Base-by-base conservation (phyloP, 23 tunicate species). In the Clavelina lepadiformis region DNA sequence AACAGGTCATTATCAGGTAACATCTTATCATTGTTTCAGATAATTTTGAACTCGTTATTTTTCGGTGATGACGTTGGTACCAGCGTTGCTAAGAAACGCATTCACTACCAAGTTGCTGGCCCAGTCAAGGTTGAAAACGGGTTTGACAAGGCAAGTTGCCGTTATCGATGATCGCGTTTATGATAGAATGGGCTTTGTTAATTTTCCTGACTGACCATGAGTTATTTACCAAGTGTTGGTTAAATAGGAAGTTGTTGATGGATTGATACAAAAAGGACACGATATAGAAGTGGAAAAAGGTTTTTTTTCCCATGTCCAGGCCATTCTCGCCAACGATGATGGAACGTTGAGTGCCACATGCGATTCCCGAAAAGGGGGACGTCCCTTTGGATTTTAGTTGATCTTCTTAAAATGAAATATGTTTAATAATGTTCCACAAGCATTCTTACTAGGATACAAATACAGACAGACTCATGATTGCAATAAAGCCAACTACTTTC, bases 91-190 rank as follows among this genome's bases (percentile, higher is more conserved):
- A 62, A 51, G 73, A 76, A 80, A 38, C 57, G 99, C 35, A 35
- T 94, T 23, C 99, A 94, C 51, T 91, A 94, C 58, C 99, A 94
- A 46, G 56, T 94, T 2, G 53, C 69, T 28, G 95, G 95, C 2
- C 77, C 86, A 50, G 67, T 58, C 0, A 28, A 60, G 23, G 63
- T 76, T 38, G 97, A 89, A 38, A 46, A 76, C 21, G 97, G 89
- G 34, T 75, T 89, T 31, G 83, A 89, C 33, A 35, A 66, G 84
- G 97, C 81, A 31, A 31, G 62, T 69, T 2, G 3, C n/a, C n/a
- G n/a, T n/a, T n/a, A n/a, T n/a, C n/a, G n/a, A n/a, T n/a, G n/a
- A n/a, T n/a, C n/a, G n/a, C n/a, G n/a, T n/a, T n/a, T n/a, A n/a
- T n/a, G n/a, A n/a, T n/a, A n/a, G n/a, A n/a, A n/a, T n/a, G n/a